Evolutionary conservation across 35 echinoderm and acorn worm species (phyloP), one percentile per base, ranked within the genome.

Genomic region (Stichopus chloronotus): DNA sequence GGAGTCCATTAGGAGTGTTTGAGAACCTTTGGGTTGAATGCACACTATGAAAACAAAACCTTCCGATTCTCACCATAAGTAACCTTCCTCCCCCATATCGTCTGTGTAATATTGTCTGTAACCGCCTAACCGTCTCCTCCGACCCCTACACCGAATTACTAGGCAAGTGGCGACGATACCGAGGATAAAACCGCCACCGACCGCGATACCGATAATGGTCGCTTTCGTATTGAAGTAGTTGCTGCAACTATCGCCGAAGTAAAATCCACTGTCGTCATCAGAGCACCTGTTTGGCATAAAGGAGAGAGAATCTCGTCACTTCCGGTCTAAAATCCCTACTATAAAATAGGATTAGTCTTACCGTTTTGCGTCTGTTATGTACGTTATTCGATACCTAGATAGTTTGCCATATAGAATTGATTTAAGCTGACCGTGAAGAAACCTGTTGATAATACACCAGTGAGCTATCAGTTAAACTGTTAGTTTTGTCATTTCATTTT

Each of bases 21-120:
- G 30, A 43, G 30, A 43, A 43, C 30, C 30, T 43, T 43, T 3
- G 30, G 30, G 30, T 43, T 43, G 3, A 43, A 43, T 43, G 30
- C 30, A 43, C 3, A 43, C 30, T 43, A 43, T 43, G 30, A 43
- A 43, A 43, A 43, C 30, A 43, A 43, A 43, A 43, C 30, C 3
- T 43, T 3, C 30, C 1, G 30, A 43, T 43, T 43, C 57, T 89
- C 71, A 89, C 87, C 87, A 89, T 9, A 89, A 63, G 20, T 89
- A 89, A 63, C 87, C 87, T 72, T 89, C 87, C 60, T 89, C 87
- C 22, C 82, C 82, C 82, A 85, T 85, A 43, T 89, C 87, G 25
- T 89, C 65, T 1, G 61, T 89, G 87, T 89, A 89, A 43, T 89
- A 89, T 55, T 89, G 87, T 89, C 87, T 52, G 57, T 89, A 89